Evolutionary conservation across 2,888 invertebrate genomes (phyloP), one percentile per base, ranked within the genome.

Genomic region (Rotaria macrura): DNA sequence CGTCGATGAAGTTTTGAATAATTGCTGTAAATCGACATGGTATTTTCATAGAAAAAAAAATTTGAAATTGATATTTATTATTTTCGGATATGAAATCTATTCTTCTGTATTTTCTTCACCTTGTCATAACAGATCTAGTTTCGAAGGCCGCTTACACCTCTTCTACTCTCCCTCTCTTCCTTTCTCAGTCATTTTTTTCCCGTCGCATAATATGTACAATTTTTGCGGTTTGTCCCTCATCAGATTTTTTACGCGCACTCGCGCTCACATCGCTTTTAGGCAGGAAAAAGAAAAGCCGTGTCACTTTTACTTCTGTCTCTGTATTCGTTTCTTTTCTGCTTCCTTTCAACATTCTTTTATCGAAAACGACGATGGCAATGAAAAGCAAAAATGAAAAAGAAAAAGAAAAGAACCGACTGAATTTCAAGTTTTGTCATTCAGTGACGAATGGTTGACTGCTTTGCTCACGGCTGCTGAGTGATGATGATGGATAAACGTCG

Each of bases 41-140:
- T 34, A 65, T 65, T 65, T 5, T 65, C 6, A 65, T 17, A 14
- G 25, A 57, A 10, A 29, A 65, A 34, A 65, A 65, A 65, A 29
- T 20, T 20, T 34, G 38, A 65, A 65, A 65, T 65, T 65, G 65
- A 65, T 65, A 65, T 65, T 65, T 65, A 34, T 65, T 65, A 65
- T 65, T 65, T 34, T 65, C 34, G 65, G 29, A 65, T 7, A 65
- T 34, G 38, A 38, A 65, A 34, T 34, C 14, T 65, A 65, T 65
- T 65, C 65, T 65, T 38, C 34, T 65, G 65, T 79, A 79, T 79
- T 79, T 79, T 79, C 79, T 79, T 79, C 79, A 79, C 79, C 79
- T 79, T 79, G 79, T n/a, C 12, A 79, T 79, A 23, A 43, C 17
- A 40, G 79, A 79, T 79, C 79, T 43, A 43, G n/a, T 79, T 79